Evolutionary conservation across 2,797 vertebrate species (phyloP), one percentile per base, ranked within the genome.

Genomic region (Hoplostethus mediterraneus): DNA sequence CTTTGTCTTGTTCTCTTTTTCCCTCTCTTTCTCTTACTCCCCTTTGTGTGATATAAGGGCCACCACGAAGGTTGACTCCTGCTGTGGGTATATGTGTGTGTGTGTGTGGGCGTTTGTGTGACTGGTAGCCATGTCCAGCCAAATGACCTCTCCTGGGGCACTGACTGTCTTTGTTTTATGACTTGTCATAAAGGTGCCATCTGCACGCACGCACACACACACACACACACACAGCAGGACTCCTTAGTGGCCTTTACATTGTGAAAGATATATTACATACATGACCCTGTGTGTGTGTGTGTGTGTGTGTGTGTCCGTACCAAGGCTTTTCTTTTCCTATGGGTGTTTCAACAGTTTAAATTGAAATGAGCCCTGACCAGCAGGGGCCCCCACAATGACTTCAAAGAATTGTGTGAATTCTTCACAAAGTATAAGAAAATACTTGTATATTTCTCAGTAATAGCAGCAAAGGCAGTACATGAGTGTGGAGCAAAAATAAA

Each of bases 81-180:
- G 28, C 79, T 78, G 78, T 72, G 75, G 67, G 45, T 63, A 30
- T 58, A 55, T 49, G 31, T 68, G 44, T 63, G 28, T 30, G 17
- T 25, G 36, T 49, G 51, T 52, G 57, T 55, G 57, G 58, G 91
- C 85, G 82, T 63, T 88, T 82, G 89, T 89, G 81, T 89, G 94
- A 88, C 71, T 89, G 85, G 92, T 88, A 72, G 89, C 86, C 90
- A 83, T 71, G 70, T 83, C 71, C 73, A 65, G 80, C 89, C 85
- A 92, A 92, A 90, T 87, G 92, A 90, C 93, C 90, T 90, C 90
- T 93, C 93, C 93, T 91, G 91, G 90, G 92, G 90, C 90, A 85
- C 87, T 14, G 84, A 80, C 89, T 69, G 75, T 73, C 36, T 80
- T 73, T 85, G 80, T 75, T 83, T 89, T 87, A 88, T 87, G 76